These are phyloP conservation scores for Ypsolopha scabrella DNA, from an alignment of 2,888 invertebrate species.

Conservation along the genomic window DNA sequence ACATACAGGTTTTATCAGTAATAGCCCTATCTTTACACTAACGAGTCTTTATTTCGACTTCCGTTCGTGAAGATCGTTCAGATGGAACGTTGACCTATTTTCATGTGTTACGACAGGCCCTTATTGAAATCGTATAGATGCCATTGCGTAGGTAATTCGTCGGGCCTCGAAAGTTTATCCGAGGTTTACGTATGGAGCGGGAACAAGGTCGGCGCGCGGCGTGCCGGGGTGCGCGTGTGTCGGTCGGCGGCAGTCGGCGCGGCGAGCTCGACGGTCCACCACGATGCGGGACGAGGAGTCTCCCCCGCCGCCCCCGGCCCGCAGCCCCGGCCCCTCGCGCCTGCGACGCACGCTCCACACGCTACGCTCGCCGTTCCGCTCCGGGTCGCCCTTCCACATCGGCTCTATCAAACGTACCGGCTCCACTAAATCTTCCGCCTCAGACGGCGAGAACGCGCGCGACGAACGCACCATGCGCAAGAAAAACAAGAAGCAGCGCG, in stretches of 20 bases:
- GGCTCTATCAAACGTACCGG: constrained; percentile 55
- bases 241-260: constrained; percentile 38
- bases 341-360: constrained; percentile 60
- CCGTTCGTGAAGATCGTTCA: no score
- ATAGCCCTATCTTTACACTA: no score
- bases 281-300: constrained; percentile 15
- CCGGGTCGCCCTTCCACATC: constrained; percentile 65
- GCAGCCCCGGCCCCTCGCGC: constrained; percentile 40
- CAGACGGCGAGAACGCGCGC: constrained; percentile 61
- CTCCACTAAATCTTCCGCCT: constrained; percentile 54
- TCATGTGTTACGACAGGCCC: background rate
- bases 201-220: constrained; percentile 34
- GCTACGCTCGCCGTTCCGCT: constrained; percentile 62
- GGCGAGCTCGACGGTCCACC: constrained; percentile 31
- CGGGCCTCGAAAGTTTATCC: constrained; percentile 40
- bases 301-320: constrained; percentile 19
- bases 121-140: background rate
- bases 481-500: constrained; percentile 59
- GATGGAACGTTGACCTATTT: background rate
- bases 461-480: constrained; percentile 65
- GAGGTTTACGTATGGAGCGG: constrained; percentile 39
- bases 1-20: no score
- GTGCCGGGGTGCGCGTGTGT: constrained; percentile 14
- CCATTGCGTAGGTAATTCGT: constrained; percentile 7
- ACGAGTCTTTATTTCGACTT: no score